Conservation (phyloP, 2,113 vertebrate species). For the Nothobranchius furzeri region DNA sequence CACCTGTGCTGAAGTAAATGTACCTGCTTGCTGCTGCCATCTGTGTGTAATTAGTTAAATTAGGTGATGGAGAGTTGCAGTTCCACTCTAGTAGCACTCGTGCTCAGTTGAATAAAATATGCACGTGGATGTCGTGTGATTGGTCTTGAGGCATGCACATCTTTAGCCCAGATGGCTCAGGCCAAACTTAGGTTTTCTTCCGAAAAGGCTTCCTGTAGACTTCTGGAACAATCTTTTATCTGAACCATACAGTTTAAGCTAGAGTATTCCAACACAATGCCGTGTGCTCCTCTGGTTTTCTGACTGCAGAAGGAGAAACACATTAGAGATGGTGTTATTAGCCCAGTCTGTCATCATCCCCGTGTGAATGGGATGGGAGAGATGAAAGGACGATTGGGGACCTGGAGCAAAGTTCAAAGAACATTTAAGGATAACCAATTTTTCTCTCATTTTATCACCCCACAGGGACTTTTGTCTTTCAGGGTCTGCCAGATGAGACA, state of each 20-base stretch:
- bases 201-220: too few species aligned
- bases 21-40: conserved; percentile 62
- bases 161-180: neutral
- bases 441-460: conserved; percentile 49
- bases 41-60: conserved; percentile 69
- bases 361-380: conserved; percentile 43
- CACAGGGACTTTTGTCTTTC: conserved; percentile 53
- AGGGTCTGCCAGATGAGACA: conserved; percentile 36
- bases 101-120: conserved; percentile 13
- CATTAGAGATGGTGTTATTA: conserved; percentile 43
- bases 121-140: neutral
- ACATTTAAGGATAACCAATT: conserved; percentile 66
- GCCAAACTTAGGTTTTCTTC: neutral
- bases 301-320: conserved; percentile 17
- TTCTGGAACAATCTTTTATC: neutral
- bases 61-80: conserved; percentile 51
- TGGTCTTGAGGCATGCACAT: neutral
- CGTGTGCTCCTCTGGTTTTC: conserved; percentile 1
- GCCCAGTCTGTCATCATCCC: conserved; percentile 54
- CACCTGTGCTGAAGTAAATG: conserved; percentile 62
- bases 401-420: conserved; percentile 67
- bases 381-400: conserved; percentile 72
- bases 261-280: neutral
- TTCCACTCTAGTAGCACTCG: conserved; percentile 9
- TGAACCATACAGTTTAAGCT: conserved; percentile 9